Evolutionary conservation across 1,140 invertebrate species (phyloP).

Genomic region (Hydropsyche tenuis): DNA sequence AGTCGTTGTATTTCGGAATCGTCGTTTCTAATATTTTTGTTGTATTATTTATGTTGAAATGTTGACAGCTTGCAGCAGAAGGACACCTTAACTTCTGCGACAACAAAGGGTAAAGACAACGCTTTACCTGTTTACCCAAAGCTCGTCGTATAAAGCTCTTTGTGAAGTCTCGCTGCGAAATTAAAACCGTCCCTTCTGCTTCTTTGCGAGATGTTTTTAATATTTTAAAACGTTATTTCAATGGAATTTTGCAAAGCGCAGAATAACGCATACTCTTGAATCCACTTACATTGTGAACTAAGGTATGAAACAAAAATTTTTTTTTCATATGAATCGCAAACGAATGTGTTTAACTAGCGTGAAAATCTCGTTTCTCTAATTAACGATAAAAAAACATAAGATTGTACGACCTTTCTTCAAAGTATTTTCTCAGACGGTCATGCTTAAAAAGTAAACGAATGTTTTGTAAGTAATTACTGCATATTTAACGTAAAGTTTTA

Average conservation of each 20-base stretch:
- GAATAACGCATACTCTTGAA: too few species aligned
- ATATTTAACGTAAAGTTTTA: slow-evolving; percentile 19
- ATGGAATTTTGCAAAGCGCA: too few species aligned
- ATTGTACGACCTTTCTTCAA: background rate
- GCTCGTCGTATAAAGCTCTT: slow-evolving; percentile 25
- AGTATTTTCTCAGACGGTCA: too few species aligned
- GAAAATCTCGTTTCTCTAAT: too few species aligned
- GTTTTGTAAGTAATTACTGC: background rate
- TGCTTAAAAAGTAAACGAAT: background rate
- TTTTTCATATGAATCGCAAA: too few species aligned
- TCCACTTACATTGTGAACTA: too few species aligned
- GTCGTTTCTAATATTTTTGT: too few species aligned
- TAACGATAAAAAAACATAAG: background rate
- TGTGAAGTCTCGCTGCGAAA: slow-evolving; percentile 32
- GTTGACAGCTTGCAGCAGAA: slow-evolving; percentile 8
- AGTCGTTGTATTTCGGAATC: too few species aligned
- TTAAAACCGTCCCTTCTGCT: slow-evolving; percentile 16
- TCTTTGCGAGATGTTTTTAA: slow-evolving; percentile 6
- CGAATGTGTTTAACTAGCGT: too few species aligned
- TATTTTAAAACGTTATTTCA: too few species aligned
- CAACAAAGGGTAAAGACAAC: slow-evolving; percentile 36
- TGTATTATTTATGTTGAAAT: slow-evolving; percentile 23
- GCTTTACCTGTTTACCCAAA: slow-evolving; percentile 34
- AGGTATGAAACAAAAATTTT: too few species aligned
- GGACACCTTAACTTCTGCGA: slow-evolving; percentile 16